Evolutionary conservation across 2,888 invertebrate genomes (phyloP), one percentile per base, ranked within the genome.

Genomic region (Spisula subtruncata): DNA sequence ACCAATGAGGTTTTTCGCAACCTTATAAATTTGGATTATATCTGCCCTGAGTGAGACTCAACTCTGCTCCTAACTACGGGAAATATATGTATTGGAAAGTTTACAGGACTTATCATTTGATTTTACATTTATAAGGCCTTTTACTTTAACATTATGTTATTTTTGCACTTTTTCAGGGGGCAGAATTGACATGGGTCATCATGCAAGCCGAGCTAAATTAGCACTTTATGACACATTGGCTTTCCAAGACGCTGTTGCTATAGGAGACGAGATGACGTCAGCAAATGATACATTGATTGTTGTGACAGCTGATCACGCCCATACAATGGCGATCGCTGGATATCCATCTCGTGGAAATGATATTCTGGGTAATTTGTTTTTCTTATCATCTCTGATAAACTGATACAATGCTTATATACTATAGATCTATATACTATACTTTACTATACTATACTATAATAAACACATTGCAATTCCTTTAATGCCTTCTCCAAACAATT

Each of bases 191-290:
- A 95, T 95, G 75, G 97, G 93, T n/a, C 97, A 97, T 88, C 98
- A 98, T 96, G 97, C 97, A 32, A 98, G 98, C 20, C 84, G 87
- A 16, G 96, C 96, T 6, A 90, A 90, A 20, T 90, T 86, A 54
- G 98, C 99, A 0, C 96, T 99, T 0, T 98, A 98, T 93, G 99
- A 99, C 96, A 98, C 98, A 0, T 97, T 98, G 90, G 98, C 98
- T 95, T 98, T 99, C 95, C 97, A 98, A 54, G 97, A 98, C 93
- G 98, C 98, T 0, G 97, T 98, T 20, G 95, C 97, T 90, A 97
- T 97, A 93, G 98, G 98, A 0, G 96, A 97, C 85, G 96, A 97
- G 18, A 94, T 98, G 92, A 25, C 97, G 0, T 97, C 97, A 85
- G 96, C 97, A 25, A 97, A 97, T 79, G 98, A 98, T 41, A 98